phyloP scores from a whole-genome alignment of 92 coral and sea anemone species.

The Metridium senile region DNA sequence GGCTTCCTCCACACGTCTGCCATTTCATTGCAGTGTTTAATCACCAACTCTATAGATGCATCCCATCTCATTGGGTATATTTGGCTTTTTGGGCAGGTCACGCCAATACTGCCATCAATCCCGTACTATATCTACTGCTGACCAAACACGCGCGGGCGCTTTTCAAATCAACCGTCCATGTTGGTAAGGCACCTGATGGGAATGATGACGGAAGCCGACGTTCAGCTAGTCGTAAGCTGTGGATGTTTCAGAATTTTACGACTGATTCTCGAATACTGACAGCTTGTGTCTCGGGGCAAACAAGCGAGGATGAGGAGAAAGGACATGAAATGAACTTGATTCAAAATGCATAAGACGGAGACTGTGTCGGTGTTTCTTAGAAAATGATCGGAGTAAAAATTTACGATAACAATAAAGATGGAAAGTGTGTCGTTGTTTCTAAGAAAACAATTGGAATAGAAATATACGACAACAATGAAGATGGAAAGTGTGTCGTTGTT shows the following conservation, averaged over 20 bases:
- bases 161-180: conserved; percentile 44
- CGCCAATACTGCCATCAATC: conserved; percentile 69
- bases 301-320: conserved; percentile 29
- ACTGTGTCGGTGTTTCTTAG: too few relatives aligned
- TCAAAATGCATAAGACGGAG: background rate
- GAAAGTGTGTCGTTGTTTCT: too few relatives aligned
- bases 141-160: conserved; percentile 52
- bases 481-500: too few relatives aligned
- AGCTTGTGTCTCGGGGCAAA: conserved; percentile 24
- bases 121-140: conserved; percentile 49
- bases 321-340: conserved; percentile 28
- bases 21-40: conserved; percentile 50
- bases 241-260: conserved; percentile 30
- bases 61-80: conserved; percentile 42
- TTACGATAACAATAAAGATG: too few relatives aligned
- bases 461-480: too few relatives aligned
- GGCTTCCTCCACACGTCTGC: conserved; percentile 70
- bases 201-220: conserved; percentile 40
- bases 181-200: conserved; percentile 23
- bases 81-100: conserved; percentile 52
- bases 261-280: conserved; percentile 35
- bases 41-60: conserved; percentile 25
- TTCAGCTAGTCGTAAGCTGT: conserved; percentile 9
- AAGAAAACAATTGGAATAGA: too few relatives aligned
- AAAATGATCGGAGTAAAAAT: too few relatives aligned